phyloP scores from a whole-genome alignment of 2,113 vertebrate genomes.

The Hemicordylus capensis region DNA sequence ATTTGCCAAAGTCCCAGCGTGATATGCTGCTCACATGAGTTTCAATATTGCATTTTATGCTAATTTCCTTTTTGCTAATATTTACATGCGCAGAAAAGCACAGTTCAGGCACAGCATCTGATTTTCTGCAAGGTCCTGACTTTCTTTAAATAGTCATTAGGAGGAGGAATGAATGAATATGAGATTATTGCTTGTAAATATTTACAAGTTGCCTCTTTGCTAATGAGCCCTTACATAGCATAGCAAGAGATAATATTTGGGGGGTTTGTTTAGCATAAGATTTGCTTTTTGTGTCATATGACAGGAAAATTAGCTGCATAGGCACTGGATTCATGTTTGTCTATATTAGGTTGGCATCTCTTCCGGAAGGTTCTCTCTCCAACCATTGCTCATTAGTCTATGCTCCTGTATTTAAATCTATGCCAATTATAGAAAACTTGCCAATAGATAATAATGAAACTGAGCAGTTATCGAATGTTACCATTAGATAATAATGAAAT shows the following conservation, averaged over 20 bases:
- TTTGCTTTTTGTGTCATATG: neutral
- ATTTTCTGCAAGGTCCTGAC: constrained; percentile 49
- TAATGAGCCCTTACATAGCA: neutral
- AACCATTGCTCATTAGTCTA: neutral
- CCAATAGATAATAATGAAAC: neutral
- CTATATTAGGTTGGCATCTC: neutral
- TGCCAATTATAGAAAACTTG: neutral
- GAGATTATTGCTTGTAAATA: constrained; percentile 55
- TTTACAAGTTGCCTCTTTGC: constrained; percentile 33
- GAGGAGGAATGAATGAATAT: constrained; percentile 42
- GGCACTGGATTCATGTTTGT: neutral
- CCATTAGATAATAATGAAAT: neutral
- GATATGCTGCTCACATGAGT: neutral
- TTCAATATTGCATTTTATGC: constrained; percentile 24
- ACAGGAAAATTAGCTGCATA: neutral
- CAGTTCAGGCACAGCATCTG: constrained; percentile 20
- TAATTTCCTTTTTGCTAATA: constrained; percentile 40
- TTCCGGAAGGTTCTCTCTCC: neutral
- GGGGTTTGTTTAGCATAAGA: neutral
- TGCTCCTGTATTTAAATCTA: neutral
- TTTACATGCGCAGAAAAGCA: constrained; percentile 53
- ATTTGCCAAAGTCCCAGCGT: constrained; percentile 37
- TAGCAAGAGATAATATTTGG: constrained; percentile 10
- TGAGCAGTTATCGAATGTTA: too few species aligned
- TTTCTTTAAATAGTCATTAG: constrained; percentile 60